phyloP scores from a whole-genome alignment of 2,113 vertebrate species.

The Lates calcarifer region DNA sequence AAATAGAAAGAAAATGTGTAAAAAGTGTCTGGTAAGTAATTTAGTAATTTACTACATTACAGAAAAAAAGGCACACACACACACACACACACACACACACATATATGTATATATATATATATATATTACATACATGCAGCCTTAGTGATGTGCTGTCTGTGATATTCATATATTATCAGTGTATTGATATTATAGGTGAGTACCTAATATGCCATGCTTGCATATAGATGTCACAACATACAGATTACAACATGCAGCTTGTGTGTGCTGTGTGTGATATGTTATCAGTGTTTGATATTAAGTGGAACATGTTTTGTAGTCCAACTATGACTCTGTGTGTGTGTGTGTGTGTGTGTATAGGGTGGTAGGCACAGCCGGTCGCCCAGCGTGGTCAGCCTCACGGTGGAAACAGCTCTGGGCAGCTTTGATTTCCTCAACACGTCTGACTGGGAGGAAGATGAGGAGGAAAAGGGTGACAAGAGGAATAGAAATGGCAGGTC shows the following conservation, averaged over 20 bases:
- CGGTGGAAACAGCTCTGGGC: slow-evolving; percentile 93
- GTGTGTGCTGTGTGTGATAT: neutral
- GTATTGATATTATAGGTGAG: too few species aligned
- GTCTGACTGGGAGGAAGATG: slow-evolving; percentile 90
- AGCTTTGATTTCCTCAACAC: slow-evolving; percentile 97
- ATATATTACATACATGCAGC: too few species aligned
- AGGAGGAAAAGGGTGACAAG: slow-evolving; percentile 71
- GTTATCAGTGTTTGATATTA: neutral
- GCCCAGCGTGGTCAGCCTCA: slow-evolving; percentile 91
- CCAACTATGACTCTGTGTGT: neutral
- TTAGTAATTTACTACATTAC: too few species aligned
- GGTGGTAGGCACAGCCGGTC: slow-evolving; percentile 89
- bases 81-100: too few species aligned
- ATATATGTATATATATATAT: too few species aligned
- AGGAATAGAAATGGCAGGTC: slow-evolving; percentile 62
- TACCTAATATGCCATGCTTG: too few species aligned
- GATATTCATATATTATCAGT: too few species aligned
- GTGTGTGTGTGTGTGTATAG: slow-evolving; percentile 69
- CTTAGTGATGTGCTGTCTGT: too few species aligned
- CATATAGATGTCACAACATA: too few species aligned
- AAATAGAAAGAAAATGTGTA: neutral
- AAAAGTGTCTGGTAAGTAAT: neutral
- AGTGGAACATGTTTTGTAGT: neutral
- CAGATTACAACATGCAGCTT: neutral
- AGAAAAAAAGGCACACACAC: too few species aligned